phyloP scores from a whole-genome alignment of 2,113 vertebrate genomes.

The Mola mola region DNA sequence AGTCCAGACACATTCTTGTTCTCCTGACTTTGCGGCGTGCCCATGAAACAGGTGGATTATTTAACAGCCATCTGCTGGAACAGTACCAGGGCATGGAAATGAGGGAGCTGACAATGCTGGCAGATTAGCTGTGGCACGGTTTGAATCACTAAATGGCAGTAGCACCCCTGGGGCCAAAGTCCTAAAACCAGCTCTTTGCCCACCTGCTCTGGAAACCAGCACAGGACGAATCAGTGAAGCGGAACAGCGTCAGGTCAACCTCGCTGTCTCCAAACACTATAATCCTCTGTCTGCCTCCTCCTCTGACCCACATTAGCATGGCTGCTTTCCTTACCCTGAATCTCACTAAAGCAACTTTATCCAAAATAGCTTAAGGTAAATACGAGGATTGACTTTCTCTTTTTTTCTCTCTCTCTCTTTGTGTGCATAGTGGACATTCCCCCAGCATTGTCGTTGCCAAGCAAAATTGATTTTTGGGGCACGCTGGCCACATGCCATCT shows the following conservation, averaged over 20 bases:
- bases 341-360: background rate
- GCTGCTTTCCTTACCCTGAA: background rate
- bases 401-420: slow-evolving; percentile 12
- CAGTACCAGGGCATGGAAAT: slow-evolving; percentile 30
- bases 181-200: slow-evolving; percentile 36
- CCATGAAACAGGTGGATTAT: slow-evolving; percentile 55
- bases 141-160: slow-evolving; percentile 43
- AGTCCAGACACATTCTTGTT: background rate
- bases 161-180: slow-evolving; percentile 50
- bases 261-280: slow-evolving; percentile 1
- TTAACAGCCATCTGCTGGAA: slow-evolving; percentile 36
- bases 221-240: slow-evolving; percentile 9
- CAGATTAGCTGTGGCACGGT: slow-evolving; percentile 27
- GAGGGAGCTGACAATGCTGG: slow-evolving; percentile 18
- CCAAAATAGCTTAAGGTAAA: background rate
- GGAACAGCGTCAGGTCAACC: slow-evolving; percentile 25
- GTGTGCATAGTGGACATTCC: background rate
- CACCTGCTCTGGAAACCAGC: slow-evolving; percentile 33
- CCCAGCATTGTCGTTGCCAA: slow-evolving; percentile 72
- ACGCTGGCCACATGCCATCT: slow-evolving; percentile 61
- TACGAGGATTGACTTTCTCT: background rate
- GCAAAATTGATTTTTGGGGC: slow-evolving; percentile 74
- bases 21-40: slow-evolving; percentile 38
- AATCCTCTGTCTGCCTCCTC: slow-evolving; percentile 1
- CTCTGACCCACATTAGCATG: background rate